Conservation (phyloP, 2,888 invertebrate genomes). For the Arrhopalites spinosus region DNA sequence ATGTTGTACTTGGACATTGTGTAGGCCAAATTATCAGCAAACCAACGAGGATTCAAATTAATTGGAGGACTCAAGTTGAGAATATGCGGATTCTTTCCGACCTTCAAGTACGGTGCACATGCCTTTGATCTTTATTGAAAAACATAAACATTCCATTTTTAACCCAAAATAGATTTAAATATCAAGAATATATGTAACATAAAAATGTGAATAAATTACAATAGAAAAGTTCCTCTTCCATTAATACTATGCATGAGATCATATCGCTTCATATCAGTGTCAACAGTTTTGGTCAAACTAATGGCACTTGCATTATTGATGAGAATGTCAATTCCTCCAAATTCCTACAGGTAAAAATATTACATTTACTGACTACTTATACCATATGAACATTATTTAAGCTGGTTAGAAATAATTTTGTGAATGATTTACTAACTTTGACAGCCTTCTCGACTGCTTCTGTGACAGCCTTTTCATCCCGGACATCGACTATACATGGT, state of each 20-base stretch:
- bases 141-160: slow-evolving; percentile 4
- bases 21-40: slow-evolving; percentile 89
- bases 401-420: no score
- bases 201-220: slow-evolving; percentile 66
- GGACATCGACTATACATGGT: slow-evolving; percentile 85
- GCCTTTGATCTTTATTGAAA: slow-evolving; percentile 79
- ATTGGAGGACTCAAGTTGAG: slow-evolving; percentile 94
- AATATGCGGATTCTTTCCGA: slow-evolving; percentile 81
- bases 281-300: slow-evolving; percentile 75
- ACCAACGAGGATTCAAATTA: slow-evolving; percentile 87
- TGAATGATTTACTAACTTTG: no score
- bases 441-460: slow-evolving; percentile 76
- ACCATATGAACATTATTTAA: no score
- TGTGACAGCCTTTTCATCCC: slow-evolving; percentile 76
- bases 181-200: not conserved
- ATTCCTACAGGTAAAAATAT: slow-evolving; percentile 66
- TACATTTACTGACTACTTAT: no score
- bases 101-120: slow-evolving; percentile 81
- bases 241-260: slow-evolving; percentile 96
- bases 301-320: slow-evolving; percentile 98
- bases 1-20: slow-evolving; percentile 99
- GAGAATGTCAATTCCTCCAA: slow-evolving; percentile 94
- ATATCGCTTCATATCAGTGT: slow-evolving; percentile 92
- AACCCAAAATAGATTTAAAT: not conserved
- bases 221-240: slow-evolving; percentile 91